phyloP scores from a whole-genome alignment of 2,797 vertebrate species.

The Spinus olivaceus region DNA sequence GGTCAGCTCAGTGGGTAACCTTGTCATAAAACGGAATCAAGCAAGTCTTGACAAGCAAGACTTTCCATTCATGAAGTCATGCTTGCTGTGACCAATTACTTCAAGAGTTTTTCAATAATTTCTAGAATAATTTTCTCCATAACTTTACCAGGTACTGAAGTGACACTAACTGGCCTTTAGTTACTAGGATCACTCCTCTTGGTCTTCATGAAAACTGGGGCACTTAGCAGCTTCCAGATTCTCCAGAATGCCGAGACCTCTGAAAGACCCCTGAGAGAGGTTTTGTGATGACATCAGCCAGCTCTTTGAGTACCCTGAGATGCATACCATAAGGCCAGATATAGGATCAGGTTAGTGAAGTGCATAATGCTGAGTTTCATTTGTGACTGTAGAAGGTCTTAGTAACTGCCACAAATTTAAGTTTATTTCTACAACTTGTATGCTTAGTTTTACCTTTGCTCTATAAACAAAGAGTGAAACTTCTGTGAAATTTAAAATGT shows the following conservation, averaged over 20 bases:
- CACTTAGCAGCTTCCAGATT: background rate
- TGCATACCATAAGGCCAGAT: background rate
- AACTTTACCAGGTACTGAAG: background rate
- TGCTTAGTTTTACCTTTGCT: background rate
- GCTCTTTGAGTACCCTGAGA: background rate
- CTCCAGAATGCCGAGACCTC: background rate
- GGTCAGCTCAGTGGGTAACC: background rate
- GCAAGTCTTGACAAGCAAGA: background rate
- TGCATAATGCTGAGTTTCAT: background rate
- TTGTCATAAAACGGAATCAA: background rate
- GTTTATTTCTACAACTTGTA: background rate
- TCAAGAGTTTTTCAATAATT: background rate
- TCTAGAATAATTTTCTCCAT: background rate
- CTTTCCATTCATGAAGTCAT: background rate
- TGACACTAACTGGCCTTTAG: background rate
- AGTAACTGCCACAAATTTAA: background rate
- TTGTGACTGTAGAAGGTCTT: background rate
- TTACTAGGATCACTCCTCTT: background rate
- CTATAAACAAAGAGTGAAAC: background rate
- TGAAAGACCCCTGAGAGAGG: background rate
- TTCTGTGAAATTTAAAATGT: background rate
- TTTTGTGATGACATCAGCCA: background rate
- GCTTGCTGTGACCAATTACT: background rate
- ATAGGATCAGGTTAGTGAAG: background rate
- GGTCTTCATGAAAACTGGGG: background rate